Evolutionary conservation across 2,888 invertebrate species (phyloP), one percentile per base, ranked within the genome.

Genomic region (Anoncus sp.): DNA sequence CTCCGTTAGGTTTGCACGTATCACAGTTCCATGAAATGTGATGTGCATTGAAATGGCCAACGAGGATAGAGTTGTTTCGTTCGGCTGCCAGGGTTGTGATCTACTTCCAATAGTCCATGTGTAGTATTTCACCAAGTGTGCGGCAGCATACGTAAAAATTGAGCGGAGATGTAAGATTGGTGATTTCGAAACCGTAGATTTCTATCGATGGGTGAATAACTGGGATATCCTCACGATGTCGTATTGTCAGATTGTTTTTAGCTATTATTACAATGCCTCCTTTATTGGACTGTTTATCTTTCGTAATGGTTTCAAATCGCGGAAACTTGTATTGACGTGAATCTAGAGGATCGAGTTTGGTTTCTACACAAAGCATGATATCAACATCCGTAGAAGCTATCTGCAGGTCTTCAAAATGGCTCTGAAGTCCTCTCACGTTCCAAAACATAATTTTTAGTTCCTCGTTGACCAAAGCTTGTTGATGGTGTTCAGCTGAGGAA

Each of bases 111-210:
- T 70, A 49, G 14, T 57, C 57, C 40, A 49, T 47, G 6, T 47
- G 38, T 3, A 70, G 53, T 16, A 9, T 43, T 24, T 38, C 45
- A n/a, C 60, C 69, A 10, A 70, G 75, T 2, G 53, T 43, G n/a
- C 69, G 40, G 22, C 47, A 75, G 24, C 69, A 75, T 14, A 47
- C 55, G 40, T 55, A 55, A 14, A 69, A 14, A 31, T 69, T 69
- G 1, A 75, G 49, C 38, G 51, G 1, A 2, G 75, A 69, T 1
- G 27, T 24, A 12, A 18, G 18, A 6, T 62, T 75, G 31, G 65
- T 75, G n/a, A 75, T 69, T 75, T 75, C 60, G 24, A 69, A 53
- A 14, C 69, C 63, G 12, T 20, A 5, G 6, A 69, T 31, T 31
- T 69, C 75, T 10, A 69, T 49, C 2, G 57, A 45, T 10, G 59